Evolutionary conservation across 2,888 invertebrate genomes (phyloP).

Genomic region (Melieria omissa): DNA sequence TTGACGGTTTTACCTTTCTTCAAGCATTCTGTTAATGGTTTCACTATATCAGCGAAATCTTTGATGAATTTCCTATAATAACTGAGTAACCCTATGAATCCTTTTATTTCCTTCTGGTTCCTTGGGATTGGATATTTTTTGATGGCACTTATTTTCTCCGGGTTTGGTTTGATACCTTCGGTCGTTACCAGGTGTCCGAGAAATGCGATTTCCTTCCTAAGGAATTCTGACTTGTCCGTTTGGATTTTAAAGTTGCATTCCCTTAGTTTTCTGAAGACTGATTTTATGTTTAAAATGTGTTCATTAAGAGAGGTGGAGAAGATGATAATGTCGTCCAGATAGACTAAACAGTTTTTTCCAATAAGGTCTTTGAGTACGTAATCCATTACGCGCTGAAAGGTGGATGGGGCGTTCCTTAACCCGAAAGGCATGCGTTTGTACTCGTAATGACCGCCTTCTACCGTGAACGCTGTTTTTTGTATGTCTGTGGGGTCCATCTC

Average conservation of each 20-base stretch:
- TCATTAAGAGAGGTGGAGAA: conserved; percentile 9
- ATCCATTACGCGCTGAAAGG: conserved; percentile 50
- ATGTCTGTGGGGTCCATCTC: background rate
- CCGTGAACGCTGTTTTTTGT: background rate
- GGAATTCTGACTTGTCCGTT: background rate
- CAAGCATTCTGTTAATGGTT: conserved; percentile 34
- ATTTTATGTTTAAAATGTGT: conserved; percentile 35
- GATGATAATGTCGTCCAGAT: conserved; percentile 18
- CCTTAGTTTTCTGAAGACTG: conserved; percentile 46
- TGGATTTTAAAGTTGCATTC: conserved; percentile 20
- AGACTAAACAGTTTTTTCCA: conserved; percentile 28
- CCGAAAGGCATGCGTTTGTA: conserved; percentile 49
- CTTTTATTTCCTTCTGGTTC: conserved; percentile 30
- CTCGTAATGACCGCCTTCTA: conserved; percentile 47
- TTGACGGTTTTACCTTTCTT: conserved; percentile 30
- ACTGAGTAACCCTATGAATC: conserved; percentile 26
- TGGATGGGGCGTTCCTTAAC: conserved; percentile 41
- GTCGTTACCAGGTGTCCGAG: conserved; percentile 15
- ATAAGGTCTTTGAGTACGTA: conserved; percentile 44
- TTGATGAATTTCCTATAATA: conserved; percentile 30
- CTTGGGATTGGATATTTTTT: conserved; percentile 25
- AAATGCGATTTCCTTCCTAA: conserved; percentile 1
- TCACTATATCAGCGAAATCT: conserved; percentile 30
- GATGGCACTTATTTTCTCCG: conserved; percentile 24
- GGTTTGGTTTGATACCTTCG: conserved; percentile 29